Percentiles rank a stretch among this genome's conserved stretches.
Evolutionary conservation across 2,797 vertebrate genomes (phyloP).

Genomic region (Coregonus sp.): DNA sequence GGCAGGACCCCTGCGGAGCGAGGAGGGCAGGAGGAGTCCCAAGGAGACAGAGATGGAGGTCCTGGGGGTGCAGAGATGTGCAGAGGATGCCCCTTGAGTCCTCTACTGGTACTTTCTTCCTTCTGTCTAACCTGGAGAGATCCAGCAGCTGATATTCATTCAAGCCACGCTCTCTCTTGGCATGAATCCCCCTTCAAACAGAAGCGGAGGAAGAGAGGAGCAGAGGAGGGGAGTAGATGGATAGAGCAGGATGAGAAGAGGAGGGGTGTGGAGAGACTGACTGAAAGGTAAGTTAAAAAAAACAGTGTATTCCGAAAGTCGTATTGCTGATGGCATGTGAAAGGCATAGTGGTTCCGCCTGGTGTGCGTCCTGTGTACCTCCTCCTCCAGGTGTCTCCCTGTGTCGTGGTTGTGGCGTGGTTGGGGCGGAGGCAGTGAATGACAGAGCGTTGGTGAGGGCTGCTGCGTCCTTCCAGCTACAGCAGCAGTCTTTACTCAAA

Average conservation of each 20-base stretch:
- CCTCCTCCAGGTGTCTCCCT: slow-evolving; percentile 54
- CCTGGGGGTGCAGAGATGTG: slow-evolving; percentile 30
- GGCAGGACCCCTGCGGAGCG: slow-evolving; percentile 28
- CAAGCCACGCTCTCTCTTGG: slow-evolving; percentile 47
- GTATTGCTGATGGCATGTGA: slow-evolving; percentile 47
- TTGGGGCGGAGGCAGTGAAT: slow-evolving; percentile 60
- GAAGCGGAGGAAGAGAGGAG: slow-evolving; percentile 27
- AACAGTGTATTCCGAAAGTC: slow-evolving; percentile 60
- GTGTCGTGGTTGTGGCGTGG: slow-evolving; percentile 54
- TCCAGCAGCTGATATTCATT: slow-evolving; percentile 61
- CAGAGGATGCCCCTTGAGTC: slow-evolving; percentile 48
- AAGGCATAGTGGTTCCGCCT: slow-evolving; percentile 36
- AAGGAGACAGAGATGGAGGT: slow-evolving; percentile 21
- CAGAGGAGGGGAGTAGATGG: slow-evolving; percentile 31
- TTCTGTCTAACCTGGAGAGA: slow-evolving; percentile 56
- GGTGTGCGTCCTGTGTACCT: slow-evolving; percentile 48
- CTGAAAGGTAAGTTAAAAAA: slow-evolving; percentile 45
- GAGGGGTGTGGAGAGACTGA: slow-evolving; percentile 42
- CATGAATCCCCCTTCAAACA: slow-evolving; percentile 37
- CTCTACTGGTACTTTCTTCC: slow-evolving; percentile 46
- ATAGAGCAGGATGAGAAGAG: slow-evolving; percentile 36
- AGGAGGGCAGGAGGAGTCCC: slow-evolving; percentile 5
- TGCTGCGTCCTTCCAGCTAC: slow-evolving; percentile 55
- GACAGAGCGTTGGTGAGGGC: slow-evolving; percentile 49
- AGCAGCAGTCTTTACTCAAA: slow-evolving; percentile 71